Evolutionary conservation across 2,888 invertebrate genomes (phyloP).

Genomic region (Resseliella maxima): DNA sequence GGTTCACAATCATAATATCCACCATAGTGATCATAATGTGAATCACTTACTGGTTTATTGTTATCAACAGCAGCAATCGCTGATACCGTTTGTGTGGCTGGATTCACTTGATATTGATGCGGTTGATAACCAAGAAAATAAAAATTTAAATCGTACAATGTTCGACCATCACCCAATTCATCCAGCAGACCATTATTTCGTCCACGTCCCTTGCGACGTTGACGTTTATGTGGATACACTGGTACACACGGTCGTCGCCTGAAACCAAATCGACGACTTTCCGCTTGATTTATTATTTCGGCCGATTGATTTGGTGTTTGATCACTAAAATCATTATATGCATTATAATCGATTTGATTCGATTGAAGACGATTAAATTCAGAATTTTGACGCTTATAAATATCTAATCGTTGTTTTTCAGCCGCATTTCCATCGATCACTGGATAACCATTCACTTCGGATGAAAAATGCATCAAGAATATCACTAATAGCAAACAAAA

Average conservation of each 20-base stretch:
- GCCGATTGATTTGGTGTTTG: not conserved
- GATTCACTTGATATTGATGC: slow-evolving; percentile 12
- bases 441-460: not conserved
- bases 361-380: slow-evolving; percentile 20
- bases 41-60: slow-evolving; percentile 26
- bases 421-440: not conserved
- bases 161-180: not conserved
- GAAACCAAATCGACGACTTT: not conserved
- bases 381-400: slow-evolving; percentile 16
- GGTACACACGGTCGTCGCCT: slow-evolving; percentile 13
- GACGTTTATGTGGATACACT: not conserved
- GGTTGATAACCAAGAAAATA: slow-evolving; percentile 35
- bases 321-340: not conserved
- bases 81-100: not conserved
- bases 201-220: not conserved
- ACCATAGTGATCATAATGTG: slow-evolving; percentile 19
- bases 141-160: slow-evolving; percentile 13
- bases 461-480: not conserved
- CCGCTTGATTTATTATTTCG: not conserved
- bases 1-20: slow-evolving; percentile 22
- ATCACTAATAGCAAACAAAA: slow-evolving; percentile 18
- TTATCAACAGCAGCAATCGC: not conserved
- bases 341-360: slow-evolving; percentile 13
- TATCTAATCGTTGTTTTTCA: slow-evolving; percentile 1
- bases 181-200: not conserved